A percentile compares a stretch with the other conserved stretches of the same genome.
These are phyloP conservation scores for Aphelocoma californica DNA, from an alignment of 2,797 vertebrate species.

Conservation along the genomic window DNA sequence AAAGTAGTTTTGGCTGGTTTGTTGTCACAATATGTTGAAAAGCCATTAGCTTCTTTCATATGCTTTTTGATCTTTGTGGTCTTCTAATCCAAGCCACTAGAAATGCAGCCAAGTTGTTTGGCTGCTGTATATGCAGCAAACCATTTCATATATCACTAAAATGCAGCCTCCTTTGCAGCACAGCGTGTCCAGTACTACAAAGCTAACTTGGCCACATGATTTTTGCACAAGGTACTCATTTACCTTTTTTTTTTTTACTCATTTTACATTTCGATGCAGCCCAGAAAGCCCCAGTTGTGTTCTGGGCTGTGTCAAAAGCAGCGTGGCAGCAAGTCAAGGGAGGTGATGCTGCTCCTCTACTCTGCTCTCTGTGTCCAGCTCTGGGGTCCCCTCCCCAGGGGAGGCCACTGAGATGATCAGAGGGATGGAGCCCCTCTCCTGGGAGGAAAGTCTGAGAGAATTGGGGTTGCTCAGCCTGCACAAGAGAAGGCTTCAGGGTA, in stretches of 20 bases:
- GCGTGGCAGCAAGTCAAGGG: not conserved
- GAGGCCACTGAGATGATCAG: not conserved
- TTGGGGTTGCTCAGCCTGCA: not conserved
- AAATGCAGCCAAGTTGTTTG: constrained; percentile 22
- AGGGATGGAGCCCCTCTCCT: not conserved
- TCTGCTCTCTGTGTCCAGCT: not conserved
- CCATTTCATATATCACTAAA: not conserved
- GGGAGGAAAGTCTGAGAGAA: not conserved
- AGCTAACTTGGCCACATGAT: not conserved
- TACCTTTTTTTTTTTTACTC: not conserved
- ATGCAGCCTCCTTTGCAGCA: not conserved
- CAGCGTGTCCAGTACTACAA: not conserved
- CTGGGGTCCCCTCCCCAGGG: not conserved
- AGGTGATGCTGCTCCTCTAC: not conserved
- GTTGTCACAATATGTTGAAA: constrained; percentile 34
- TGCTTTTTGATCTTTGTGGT: constrained; percentile 23
- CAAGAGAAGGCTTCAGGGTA: not conserved
- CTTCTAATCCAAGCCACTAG: not conserved
- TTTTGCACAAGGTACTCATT: not conserved
- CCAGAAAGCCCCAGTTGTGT: not conserved
- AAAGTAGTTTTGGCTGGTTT: constrained; percentile 32
- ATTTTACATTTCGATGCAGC: not conserved
- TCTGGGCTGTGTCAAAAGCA: not conserved
- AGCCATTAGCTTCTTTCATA: constrained; percentile 6
- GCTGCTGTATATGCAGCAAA: not conserved